phyloP scores from a whole-genome alignment of 1,140 invertebrate species.

The Heterodera schachtii region DNA sequence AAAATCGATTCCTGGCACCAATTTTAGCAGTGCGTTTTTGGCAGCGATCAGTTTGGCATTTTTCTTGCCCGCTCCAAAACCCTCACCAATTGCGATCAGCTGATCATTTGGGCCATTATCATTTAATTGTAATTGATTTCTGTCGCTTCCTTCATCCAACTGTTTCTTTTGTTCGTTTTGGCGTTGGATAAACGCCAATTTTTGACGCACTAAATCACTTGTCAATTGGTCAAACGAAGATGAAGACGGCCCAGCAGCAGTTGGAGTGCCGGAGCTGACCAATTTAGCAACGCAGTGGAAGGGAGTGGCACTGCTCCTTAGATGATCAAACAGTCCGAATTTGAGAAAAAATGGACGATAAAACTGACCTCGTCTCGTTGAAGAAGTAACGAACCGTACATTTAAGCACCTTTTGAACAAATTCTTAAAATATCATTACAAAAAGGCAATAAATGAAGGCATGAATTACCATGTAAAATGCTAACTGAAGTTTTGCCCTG shows the following conservation, averaged over 20 bases:
- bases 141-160: background rate
- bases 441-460: background rate
- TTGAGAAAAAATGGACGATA: background rate
- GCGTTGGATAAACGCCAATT: slow-evolving; percentile 16
- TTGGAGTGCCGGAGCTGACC: slow-evolving; percentile 32
- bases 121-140: background rate
- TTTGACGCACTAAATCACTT: slow-evolving; percentile 26
- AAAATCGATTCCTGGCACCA: slow-evolving; percentile 50
- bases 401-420: slow-evolving; percentile 56
- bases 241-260: slow-evolving; percentile 18
- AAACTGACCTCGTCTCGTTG: slow-evolving; percentile 41
- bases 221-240: slow-evolving; percentile 15
- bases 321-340: slow-evolving; percentile 14
- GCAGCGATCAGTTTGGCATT: slow-evolving; percentile 51
- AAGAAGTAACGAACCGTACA: slow-evolving; percentile 42
- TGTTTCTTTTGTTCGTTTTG: slow-evolving; percentile 25
- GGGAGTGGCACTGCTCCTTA: slow-evolving; percentile 44
- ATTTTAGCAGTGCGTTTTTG: slow-evolving; percentile 35
- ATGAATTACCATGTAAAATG: slow-evolving; percentile 43
- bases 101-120: slow-evolving; percentile 13
- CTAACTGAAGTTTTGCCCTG: slow-evolving; percentile 53
- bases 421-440: slow-evolving; percentile 36
- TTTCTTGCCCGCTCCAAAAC: slow-evolving; percentile 51
- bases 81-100: slow-evolving; percentile 44
- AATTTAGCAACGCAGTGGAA: slow-evolving; percentile 44